These are phyloP conservation scores for Syrmaticus mikado DNA, from an alignment of 2,113 vertebrate genomes.

Conservation along the genomic window DNA sequence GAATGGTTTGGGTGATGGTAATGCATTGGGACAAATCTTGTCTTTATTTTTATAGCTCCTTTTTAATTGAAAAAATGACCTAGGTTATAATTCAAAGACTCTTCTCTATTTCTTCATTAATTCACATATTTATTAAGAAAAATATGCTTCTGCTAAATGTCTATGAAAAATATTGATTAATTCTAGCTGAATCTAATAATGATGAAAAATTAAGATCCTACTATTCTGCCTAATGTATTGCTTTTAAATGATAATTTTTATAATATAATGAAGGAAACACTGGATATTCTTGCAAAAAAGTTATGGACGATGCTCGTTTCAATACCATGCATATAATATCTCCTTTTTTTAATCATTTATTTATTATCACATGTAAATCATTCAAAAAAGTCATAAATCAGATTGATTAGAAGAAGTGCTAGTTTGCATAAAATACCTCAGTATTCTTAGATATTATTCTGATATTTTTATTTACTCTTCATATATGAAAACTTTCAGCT, in stretches of 20 bases:
- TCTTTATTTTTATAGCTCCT: conserved; percentile 4
- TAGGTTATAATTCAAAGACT: background rate
- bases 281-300: background rate
- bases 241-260: background rate
- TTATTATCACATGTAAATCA: background rate
- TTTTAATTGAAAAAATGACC: conserved; percentile 16
- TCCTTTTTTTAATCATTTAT: background rate
- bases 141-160: background rate
- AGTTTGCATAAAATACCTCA: background rate
- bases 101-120: background rate
- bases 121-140: background rate
- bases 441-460: background rate
- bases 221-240: background rate
- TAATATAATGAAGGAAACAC: background rate
- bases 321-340: background rate
- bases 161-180: background rate
- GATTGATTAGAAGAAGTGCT: background rate
- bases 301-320: background rate
- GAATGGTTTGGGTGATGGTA: background rate
- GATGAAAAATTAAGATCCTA: background rate
- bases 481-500: background rate
- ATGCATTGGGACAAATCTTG: background rate
- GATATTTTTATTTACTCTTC: background rate
- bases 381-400: background rate
- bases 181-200: background rate